Evolutionary conservation across 2,888 invertebrate genomes (phyloP), one percentile per base, ranked within the genome.

Genomic region (Drosophila neonasuta): DNA sequence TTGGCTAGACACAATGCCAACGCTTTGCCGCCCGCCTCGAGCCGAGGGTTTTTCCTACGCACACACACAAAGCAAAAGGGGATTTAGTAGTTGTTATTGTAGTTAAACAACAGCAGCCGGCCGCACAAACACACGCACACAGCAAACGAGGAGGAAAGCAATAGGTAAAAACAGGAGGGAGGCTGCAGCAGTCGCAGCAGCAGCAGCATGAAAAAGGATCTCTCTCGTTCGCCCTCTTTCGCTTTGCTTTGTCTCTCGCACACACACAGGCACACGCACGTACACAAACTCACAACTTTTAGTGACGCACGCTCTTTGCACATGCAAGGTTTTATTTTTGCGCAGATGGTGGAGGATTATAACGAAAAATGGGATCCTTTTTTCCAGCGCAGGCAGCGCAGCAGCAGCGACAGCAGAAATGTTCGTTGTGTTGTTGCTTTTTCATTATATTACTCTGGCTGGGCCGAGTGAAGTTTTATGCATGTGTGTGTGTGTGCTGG

Each of bases 261-360:
- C 56, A 60, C 51, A 42, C 20, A 24, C 34, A 39, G 32, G 29
- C 45, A 34, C 34, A 11, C 6, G n/a, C 20, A 51, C 8, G 29
- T 15, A 15, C 52, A 29, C 32, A 32, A 32, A 55, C 54, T 39
- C 32, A 32, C 32, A 32, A 32, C 32, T 55, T 45, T 72, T 51
- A 57, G 68, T 60, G 80, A 51, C 68, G 60, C 79, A 65, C 85
- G 80, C 79, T 80, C 83, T 86, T 85, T 86, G 81, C 85, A 86
- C 86, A 80, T 86, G 81, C 70, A 82, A 78, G 86, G 83, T 86
- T 79, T 71, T 77, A 74, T 81, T 81, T 86, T 86, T 82, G 87
- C 87, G 85, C 87, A 82, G 79, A 82, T 82, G 81, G 81, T 82
- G 81, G 81, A 82, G 81, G 81, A 84, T 82, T 82, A 84, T 74